These are phyloP conservation scores for Argynnis bischoffii DNA, from an alignment of 2,888 invertebrate genomes.

Conservation along the genomic window DNA sequence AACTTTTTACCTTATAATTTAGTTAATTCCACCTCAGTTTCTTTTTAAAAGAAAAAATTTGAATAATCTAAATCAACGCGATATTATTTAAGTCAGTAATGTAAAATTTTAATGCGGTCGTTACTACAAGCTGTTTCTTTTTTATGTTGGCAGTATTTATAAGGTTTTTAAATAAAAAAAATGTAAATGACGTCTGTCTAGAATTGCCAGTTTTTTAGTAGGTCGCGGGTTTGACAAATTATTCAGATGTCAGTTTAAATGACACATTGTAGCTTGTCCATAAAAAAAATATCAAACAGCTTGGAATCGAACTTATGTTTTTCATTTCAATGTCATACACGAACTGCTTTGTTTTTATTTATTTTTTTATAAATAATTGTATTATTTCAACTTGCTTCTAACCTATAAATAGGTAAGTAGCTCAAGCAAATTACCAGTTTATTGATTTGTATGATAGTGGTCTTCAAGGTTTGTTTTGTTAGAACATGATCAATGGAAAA, in stretches of 20 bases:
- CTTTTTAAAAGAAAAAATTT: slow-evolving; percentile 14
- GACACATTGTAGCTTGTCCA: too few relatives aligned
- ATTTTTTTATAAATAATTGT: too few relatives aligned
- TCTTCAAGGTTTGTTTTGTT: too few relatives aligned
- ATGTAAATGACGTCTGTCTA: too few relatives aligned
- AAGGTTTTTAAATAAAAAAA: slow-evolving; percentile 1
- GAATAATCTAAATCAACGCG: slow-evolving; percentile 27
- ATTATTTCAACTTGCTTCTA: not conserved
- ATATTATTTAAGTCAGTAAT: slow-evolving; percentile 22
- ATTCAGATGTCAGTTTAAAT: too few relatives aligned
- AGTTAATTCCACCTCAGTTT: slow-evolving; percentile 13
- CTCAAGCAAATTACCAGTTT: not conserved
- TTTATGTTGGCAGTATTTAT: slow-evolving; percentile 5
- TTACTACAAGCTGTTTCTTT: slow-evolving; percentile 18
- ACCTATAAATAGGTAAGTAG: slow-evolving; percentile 1
- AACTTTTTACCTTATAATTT: slow-evolving; percentile 30
- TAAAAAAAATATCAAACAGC: too few relatives aligned
- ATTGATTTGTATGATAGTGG: not conserved
- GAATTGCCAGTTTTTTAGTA: too few relatives aligned
- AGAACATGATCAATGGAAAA: not conserved
- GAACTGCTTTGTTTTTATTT: too few relatives aligned
- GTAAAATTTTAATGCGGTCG: slow-evolving; percentile 11
- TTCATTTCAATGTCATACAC: too few relatives aligned
- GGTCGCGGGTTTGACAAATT: too few relatives aligned
- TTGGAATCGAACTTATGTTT: too few relatives aligned